Conservation (phyloP, 1,140 invertebrate genomes). For the Magallana angulata region DNA sequence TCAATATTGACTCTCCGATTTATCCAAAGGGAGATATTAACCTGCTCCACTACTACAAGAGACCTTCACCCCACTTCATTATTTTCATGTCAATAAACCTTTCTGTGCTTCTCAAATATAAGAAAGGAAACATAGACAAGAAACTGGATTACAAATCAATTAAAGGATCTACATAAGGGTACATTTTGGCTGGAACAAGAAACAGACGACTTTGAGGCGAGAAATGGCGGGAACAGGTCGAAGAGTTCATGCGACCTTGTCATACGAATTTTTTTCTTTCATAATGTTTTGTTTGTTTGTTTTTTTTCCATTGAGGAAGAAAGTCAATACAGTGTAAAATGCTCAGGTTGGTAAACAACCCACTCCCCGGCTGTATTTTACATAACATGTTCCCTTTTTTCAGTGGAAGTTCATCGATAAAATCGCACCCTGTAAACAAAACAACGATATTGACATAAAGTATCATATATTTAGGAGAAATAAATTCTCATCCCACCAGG, state of each 20-base stretch:
- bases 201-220: slow-evolving; percentile 4
- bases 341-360: background rate
- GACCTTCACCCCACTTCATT: background rate
- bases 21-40: slow-evolving; percentile 15
- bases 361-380: background rate
- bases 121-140: slow-evolving; percentile 20
- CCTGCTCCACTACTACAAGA: background rate
- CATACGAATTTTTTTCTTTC: background rate
- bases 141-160: slow-evolving; percentile 23
- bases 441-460: background rate
- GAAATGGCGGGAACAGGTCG: slow-evolving; percentile 3
- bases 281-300: background rate
- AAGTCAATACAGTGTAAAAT: background rate
- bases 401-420: background rate
- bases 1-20: slow-evolving; percentile 12
- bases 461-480: background rate
- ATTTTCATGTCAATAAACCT: background rate
- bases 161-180: slow-evolving; percentile 3
- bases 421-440: background rate
- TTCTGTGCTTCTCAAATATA: slow-evolving; percentile 2
- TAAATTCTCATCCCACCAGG: background rate
- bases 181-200: background rate
- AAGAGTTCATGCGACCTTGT: background rate
- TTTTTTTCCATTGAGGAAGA: slow-evolving; percentile 14
- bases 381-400: background rate